Percentiles rank a stretch among this genome's conserved stretches.
Evolutionary conservation across 2,888 invertebrate species (phyloP).

Genomic region (Lepidonotus clava): DNA sequence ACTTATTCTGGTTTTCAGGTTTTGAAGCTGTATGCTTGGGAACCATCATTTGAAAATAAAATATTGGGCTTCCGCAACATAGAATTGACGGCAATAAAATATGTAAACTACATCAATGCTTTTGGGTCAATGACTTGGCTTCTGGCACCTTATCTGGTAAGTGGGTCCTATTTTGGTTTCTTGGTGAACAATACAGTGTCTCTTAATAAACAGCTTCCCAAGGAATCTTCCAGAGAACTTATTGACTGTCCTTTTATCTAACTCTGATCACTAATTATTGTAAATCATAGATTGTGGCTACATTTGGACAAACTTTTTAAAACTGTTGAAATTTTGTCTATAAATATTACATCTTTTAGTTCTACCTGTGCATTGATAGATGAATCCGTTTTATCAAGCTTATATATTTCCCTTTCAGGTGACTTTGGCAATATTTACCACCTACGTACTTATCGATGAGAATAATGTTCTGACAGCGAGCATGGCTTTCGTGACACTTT

Average conservation of each 20-base stretch:
- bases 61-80: constrained; percentile 74
- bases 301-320: too few species aligned
- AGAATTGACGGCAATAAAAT: constrained; percentile 76
- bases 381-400: neutral
- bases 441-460: constrained; percentile 6
- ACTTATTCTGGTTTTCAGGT: constrained; percentile 53
- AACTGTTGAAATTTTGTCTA: too few species aligned
- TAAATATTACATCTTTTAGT: too few species aligned
- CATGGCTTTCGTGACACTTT: constrained; percentile 96
- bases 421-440: neutral
- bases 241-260: too few species aligned
- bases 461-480: constrained; percentile 86
- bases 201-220: too few species aligned
- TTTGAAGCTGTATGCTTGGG: constrained; percentile 80
- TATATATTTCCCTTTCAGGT: constrained; percentile 6
- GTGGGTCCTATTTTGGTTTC: too few species aligned
- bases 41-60: constrained; percentile 77
- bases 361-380: too few species aligned
- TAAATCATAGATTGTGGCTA: too few species aligned
- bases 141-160: constrained; percentile 62
- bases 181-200: too few species aligned
- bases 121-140: constrained; percentile 59
- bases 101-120: constrained; percentile 72
- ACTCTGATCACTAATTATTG: too few species aligned
- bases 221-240: too few species aligned